These are phyloP conservation scores for Kuschelorhynchus macadamiae DNA, from an alignment of 2,888 invertebrate species.

Conservation along the genomic window DNA sequence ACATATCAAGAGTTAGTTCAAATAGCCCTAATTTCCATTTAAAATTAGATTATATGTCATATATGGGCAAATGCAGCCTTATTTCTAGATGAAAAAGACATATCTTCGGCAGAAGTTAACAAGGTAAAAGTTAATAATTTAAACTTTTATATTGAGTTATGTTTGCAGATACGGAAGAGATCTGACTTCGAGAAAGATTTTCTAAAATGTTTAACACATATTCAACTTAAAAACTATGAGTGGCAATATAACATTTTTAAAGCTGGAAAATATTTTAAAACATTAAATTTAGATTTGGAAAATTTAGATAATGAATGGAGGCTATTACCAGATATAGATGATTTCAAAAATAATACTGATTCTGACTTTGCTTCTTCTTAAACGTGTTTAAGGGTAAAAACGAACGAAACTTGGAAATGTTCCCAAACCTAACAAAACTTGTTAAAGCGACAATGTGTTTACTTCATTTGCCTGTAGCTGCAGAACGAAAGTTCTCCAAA, in stretches of 20 bases:
- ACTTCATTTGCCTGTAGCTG: constrained; percentile 43
- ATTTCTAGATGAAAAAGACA: constrained; percentile 22
- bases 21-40: constrained; percentile 29
- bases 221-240: neutral
- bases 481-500: constrained; percentile 45
- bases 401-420: constrained; percentile 30
- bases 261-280: neutral
- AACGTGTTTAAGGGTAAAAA: constrained; percentile 40
- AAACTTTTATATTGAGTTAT: constrained; percentile 35
- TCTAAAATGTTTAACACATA: neutral
- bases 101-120: constrained; percentile 19
- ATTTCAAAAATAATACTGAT: constrained; percentile 24
- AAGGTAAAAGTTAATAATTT: constrained; percentile 26
- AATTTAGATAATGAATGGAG: constrained; percentile 41
- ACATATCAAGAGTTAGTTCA: constrained; percentile 20
- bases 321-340: constrained; percentile 24
- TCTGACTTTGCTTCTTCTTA: constrained; percentile 34
- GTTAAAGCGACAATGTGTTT: constrained; percentile 34
- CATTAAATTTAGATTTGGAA: constrained; percentile 32
- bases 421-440: constrained; percentile 38
- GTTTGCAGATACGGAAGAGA: constrained; percentile 28
- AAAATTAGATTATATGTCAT: constrained; percentile 31
- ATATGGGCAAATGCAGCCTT: constrained; percentile 17
- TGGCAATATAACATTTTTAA: neutral
- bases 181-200: constrained; percentile 36